A percentile compares a stretch with the other conserved stretches of the same genome.
Evolutionary conservation across 2,797 vertebrate genomes (phyloP).

Genomic region (Pelochelys cantorii): DNA sequence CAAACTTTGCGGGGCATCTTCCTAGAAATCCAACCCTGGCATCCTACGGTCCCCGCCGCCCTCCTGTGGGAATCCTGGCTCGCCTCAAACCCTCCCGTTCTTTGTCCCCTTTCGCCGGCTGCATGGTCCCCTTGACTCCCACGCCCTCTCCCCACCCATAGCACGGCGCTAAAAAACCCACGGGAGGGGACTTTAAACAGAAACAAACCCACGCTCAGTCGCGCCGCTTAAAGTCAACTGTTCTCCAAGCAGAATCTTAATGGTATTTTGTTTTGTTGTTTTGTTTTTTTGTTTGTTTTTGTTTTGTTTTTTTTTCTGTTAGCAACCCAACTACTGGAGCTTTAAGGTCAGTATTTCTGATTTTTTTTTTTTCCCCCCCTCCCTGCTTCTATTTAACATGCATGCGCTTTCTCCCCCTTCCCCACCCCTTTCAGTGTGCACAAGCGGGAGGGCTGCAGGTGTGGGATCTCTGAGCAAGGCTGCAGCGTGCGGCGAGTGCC

Average conservation of each 20-base stretch:
- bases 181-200: slow-evolving; percentile 52
- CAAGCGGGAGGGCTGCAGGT: background rate
- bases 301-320: slow-evolving; percentile 79
- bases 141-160: background rate
- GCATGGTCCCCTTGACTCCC: background rate
- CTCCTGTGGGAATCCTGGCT: background rate
- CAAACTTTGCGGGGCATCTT: rapidly evolving
- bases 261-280: slow-evolving; percentile 77
- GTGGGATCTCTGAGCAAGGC: background rate
- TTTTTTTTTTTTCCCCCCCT: slow-evolving; percentile 41
- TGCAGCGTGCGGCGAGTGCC: rapidly evolving
- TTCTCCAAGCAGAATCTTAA: slow-evolving; percentile 67
- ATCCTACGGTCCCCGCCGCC: rapidly evolving
- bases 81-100: rapidly evolving
- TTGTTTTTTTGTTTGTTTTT: slow-evolving; percentile 72
- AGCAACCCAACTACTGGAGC: slow-evolving; percentile 99
- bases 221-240: background rate
- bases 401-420: slow-evolving; percentile 70
- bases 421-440: slow-evolving; percentile 8
- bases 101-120: background rate
- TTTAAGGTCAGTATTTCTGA: slow-evolving; percentile 96
- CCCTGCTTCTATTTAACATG: slow-evolving; percentile 70
- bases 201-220: background rate
- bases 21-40: rapidly evolving
- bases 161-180: background rate